Evolutionary conservation across 2,888 invertebrate species (phyloP).

Genomic region (Pollenia griseotomentosa): DNA sequence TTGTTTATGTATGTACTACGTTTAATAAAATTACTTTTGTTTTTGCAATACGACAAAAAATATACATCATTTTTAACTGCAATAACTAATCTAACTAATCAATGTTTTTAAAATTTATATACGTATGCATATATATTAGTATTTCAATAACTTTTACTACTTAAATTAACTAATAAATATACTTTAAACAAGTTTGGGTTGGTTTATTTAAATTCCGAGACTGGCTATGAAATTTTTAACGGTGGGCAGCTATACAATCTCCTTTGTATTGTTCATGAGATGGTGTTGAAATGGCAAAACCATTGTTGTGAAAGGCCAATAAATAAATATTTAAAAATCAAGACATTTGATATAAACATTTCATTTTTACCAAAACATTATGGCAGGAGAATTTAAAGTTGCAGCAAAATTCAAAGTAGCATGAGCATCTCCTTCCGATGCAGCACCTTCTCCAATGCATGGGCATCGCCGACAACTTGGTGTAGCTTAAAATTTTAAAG

Average conservation of each 20-base stretch:
- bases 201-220: constrained; percentile 32
- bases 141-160: constrained; percentile 57
- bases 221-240: constrained; percentile 85
- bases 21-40: constrained; percentile 15
- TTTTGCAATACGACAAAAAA: constrained; percentile 9
- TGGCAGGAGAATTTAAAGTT: constrained; percentile 96
- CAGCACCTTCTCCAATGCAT: constrained; percentile 98
- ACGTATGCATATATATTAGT: constrained; percentile 4
- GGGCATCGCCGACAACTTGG: constrained; percentile 99
- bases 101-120: constrained; percentile 24
- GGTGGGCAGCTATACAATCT: too few relatives aligned
- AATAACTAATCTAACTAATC: too few relatives aligned
- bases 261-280: constrained; percentile 96
- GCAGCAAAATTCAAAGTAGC: constrained; percentile 99
- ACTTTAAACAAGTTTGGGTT: constrained; percentile 80
- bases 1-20: too few relatives aligned
- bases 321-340: neutral
- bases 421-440: constrained; percentile 99
- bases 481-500: too few relatives aligned
- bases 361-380: constrained; percentile 93
- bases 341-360: neutral
- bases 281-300: constrained; percentile 99
- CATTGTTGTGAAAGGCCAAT: constrained; percentile 91
- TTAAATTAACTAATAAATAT: constrained; percentile 81
- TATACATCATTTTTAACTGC: too few relatives aligned